phyloP scores from a whole-genome alignment of 2,113 vertebrate genomes.

The Ciconia boyciana region DNA sequence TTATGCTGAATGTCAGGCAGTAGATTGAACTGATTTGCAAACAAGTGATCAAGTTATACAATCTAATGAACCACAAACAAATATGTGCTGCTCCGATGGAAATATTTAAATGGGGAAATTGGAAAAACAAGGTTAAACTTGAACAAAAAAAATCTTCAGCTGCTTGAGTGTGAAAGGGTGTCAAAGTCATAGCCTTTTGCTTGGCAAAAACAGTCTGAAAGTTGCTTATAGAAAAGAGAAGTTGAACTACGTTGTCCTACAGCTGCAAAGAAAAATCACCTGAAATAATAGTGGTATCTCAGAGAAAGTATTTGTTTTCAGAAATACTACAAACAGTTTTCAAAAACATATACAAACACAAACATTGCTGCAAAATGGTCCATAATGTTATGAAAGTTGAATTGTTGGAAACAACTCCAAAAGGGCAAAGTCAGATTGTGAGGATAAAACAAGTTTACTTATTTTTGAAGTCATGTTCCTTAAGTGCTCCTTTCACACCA shows the following conservation, averaged over 20 bases:
- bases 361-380: neutral
- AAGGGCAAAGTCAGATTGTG: neutral
- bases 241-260: neutral
- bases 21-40: neutral
- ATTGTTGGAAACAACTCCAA: neutral
- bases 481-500: neutral
- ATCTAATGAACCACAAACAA: neutral
- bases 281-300: neutral
- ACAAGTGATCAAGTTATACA: neutral
- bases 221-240: neutral
- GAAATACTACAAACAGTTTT: neutral
- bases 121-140: neutral
- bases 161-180: neutral
- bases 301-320: neutral
- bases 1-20: neutral
- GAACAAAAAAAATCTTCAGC: rapidly evolving
- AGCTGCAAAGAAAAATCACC: neutral
- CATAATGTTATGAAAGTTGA: neutral
- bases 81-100: neutral
- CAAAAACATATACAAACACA: neutral
- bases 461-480: neutral
- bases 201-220: neutral
- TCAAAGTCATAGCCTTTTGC: neutral
- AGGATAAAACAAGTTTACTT: neutral
- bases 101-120: neutral